Evolutionary conservation across 92 coral and sea anemone genomes (phyloP), one percentile per base, ranked within the genome.

Genomic region (Bergia puertoricense): DNA sequence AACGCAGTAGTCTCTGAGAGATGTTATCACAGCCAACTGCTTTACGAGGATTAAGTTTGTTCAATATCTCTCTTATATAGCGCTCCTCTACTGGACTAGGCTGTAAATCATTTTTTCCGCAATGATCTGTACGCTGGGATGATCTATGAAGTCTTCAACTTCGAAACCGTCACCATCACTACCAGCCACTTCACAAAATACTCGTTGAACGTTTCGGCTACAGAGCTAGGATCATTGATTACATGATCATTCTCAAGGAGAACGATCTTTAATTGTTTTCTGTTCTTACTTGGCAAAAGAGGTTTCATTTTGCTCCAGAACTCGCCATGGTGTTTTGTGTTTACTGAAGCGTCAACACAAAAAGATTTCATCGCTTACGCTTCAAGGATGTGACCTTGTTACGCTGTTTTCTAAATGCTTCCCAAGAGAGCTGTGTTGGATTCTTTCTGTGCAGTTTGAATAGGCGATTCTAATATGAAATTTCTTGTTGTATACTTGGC

Each of bases 271-370:
- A 40, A 22, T 71, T 71, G 75, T 13, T 16, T 16, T n/a, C 37
- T 71, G 37, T 16, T 71, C 37, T 71, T 71, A 68, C 74, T 68
- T 20, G 74, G 74, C 30, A 68, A 6, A 68, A 68, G 74, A 68
- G 91, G 86, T 78, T 77, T 81, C 90, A 75, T 87, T 59, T 82
- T 91, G n/a, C 74, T 86, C 93, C 92, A 91, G 76, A 93, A 93
- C 76, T 89, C 93, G 40, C 93, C 93, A 74, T 90, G 95, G 65
- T 91, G 92, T 76, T 86, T 89, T 18, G 89, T 85, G 43, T 89
- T 88, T 11, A 45, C 59, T 1, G 91, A 86, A 39, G 90, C 92
- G 6, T 89, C 85, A 30, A 30, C 30, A 30, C 30, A 30, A 30
- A 91, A 86, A 5, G 75, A 23, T 62, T 90, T 88, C 68, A 83